phyloP scores from a whole-genome alignment of 2,113 vertebrate species.

The Thomomys bottae region DNA sequence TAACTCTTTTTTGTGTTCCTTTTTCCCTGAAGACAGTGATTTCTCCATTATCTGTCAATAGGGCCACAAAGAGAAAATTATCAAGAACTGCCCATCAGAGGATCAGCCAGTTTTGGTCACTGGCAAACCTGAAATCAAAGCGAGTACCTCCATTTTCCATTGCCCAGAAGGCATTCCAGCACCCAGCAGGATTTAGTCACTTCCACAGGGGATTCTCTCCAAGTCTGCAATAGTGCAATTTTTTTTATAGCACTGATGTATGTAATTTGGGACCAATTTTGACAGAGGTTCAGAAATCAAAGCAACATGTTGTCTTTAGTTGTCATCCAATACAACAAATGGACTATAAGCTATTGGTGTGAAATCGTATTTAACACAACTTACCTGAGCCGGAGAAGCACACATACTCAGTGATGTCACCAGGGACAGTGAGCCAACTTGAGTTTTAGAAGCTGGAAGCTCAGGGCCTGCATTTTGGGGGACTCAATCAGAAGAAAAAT shows the following conservation, averaged over 20 bases:
- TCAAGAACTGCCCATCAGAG: background rate
- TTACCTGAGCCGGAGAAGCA: background rate
- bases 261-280: slow-evolving; percentile 33
- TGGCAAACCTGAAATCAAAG: slow-evolving; percentile 31
- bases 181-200: background rate
- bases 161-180: background rate
- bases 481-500: background rate
- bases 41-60: background rate
- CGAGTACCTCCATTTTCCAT: background rate
- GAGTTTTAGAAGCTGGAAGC: background rate
- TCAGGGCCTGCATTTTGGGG: background rate
- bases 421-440: fast-evolving
- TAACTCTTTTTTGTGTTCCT: background rate
- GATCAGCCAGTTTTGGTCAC: background rate
- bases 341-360: background rate
- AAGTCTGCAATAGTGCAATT: slow-evolving; percentile 35
- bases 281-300: slow-evolving; percentile 33
- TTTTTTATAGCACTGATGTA: slow-evolving; percentile 1
- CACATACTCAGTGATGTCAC: background rate
- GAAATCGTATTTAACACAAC: background rate
- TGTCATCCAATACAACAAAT: slow-evolving; percentile 33
- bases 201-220: background rate
- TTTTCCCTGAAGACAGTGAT: background rate
- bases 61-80: slow-evolving; percentile 13
- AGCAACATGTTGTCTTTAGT: background rate